These are phyloP conservation scores for Protaetia brevitarsis DNA, from an alignment of 1,140 invertebrate genomes.

Conservation along the genomic window DNA sequence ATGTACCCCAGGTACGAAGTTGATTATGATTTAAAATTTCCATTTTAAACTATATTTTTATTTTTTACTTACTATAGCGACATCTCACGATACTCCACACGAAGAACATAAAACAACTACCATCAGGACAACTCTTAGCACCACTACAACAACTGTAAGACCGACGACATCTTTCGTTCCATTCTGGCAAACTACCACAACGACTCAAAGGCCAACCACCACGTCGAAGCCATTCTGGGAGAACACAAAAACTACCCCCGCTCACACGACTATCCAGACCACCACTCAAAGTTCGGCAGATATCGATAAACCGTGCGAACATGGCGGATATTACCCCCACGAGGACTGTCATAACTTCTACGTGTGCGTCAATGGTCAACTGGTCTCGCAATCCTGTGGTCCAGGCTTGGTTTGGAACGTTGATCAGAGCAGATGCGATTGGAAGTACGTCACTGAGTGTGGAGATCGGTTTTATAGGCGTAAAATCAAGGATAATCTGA, in stretches of 20 bases:
- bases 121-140: background rate
- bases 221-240: conserved; percentile 11
- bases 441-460: conserved; percentile 55
- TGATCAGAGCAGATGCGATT: conserved; percentile 66
- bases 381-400: conserved; percentile 64
- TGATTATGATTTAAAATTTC: too few relatives aligned
- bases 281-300: background rate
- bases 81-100: background rate
- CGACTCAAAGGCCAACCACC: background rate
- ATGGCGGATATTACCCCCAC: conserved; percentile 59
- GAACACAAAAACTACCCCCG: background rate
- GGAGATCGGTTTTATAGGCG: conserved; percentile 26
- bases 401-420: conserved; percentile 68
- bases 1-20: conserved; percentile 53
- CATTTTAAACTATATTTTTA: conserved; percentile 36
- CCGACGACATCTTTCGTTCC: background rate
- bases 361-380: conserved; percentile 65
- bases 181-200: conserved; percentile 8
- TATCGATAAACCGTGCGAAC: conserved; percentile 44
- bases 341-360: conserved; percentile 64
- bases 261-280: background rate
- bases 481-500: conserved; percentile 3
- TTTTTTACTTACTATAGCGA: background rate
- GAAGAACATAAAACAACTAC: conserved; percentile 25
- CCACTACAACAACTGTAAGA: background rate